Evolutionary conservation across 2,113 vertebrate genomes (phyloP).

Genomic region (Clinocottus analis): DNA sequence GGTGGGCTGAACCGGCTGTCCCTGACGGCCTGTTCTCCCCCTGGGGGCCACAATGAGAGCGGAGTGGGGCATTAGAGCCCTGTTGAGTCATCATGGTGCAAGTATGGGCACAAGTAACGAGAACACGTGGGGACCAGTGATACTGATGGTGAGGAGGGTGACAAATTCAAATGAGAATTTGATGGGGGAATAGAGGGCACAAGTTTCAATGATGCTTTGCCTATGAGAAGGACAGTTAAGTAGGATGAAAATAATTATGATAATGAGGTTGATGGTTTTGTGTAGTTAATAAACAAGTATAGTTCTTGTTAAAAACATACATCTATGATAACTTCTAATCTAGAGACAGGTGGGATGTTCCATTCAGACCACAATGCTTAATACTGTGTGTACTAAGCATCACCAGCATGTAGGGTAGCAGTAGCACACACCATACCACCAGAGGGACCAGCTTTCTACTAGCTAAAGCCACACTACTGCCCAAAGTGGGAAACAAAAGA

Average conservation of each 20-base stretch:
- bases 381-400: slow-evolving; percentile 35
- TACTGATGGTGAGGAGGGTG: slow-evolving; percentile 39
- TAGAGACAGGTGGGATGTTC: slow-evolving; percentile 50
- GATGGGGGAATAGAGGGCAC: neutral
- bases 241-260: neutral
- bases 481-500: neutral
- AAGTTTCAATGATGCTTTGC: neutral
- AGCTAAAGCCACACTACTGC: slow-evolving; percentile 40
- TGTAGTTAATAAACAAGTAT: neutral
- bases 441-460: slow-evolving; percentile 33
- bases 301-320: slow-evolving; percentile 1
- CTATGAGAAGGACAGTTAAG: slow-evolving; percentile 5
- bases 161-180: slow-evolving; percentile 24
- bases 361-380: slow-evolving; percentile 46
- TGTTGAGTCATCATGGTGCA: slow-evolving; percentile 50
- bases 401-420: slow-evolving; percentile 42
- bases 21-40: slow-evolving; percentile 94
- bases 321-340: slow-evolving; percentile 1
- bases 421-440: slow-evolving; percentile 41
- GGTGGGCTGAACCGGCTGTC: slow-evolving; percentile 93
- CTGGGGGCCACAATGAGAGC: slow-evolving; percentile 88
- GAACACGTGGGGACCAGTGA: slow-evolving; percentile 35
- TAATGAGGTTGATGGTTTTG: neutral
- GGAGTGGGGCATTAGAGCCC: slow-evolving; percentile 77
- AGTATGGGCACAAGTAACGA: slow-evolving; percentile 42